Conservation (phyloP, 1,140 invertebrate genomes). For the Drosophila equinoxialis region DNA sequence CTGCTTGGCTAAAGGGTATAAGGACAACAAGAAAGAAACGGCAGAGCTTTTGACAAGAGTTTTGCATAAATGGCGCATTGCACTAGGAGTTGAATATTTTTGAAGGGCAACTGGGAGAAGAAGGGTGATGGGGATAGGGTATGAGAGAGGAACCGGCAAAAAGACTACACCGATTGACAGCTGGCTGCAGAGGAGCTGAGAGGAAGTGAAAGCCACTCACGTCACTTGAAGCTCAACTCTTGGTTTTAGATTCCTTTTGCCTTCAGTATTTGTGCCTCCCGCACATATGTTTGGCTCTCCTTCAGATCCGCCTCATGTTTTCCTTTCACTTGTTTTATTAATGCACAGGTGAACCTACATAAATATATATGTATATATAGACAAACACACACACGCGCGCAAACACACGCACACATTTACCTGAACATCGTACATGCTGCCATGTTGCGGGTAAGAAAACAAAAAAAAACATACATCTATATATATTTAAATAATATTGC, state of each 20-base stretch:
- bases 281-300: conserved; percentile 21
- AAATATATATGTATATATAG: background rate
- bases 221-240: conserved; percentile 50
- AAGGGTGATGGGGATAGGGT: background rate
- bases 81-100: conserved; percentile 13
- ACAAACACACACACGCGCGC: background rate
- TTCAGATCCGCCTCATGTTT: conserved; percentile 5
- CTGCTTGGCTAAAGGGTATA: background rate
- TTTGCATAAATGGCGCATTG: conserved; percentile 13
- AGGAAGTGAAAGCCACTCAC: conserved; percentile 34
- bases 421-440: background rate
- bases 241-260: conserved; percentile 40
- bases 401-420: background rate
- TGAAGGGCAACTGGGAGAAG: background rate
- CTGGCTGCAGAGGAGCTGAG: conserved; percentile 23
- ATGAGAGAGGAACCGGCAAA: background rate
- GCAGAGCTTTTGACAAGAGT: conserved; percentile 8
- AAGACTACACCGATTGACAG: background rate
- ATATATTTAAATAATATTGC: conserved; percentile 13
- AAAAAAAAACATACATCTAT: background rate
- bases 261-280: background rate
- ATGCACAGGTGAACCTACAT: conserved; percentile 7
- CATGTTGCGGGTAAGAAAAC: background rate
- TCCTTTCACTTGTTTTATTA: conserved; percentile 8
- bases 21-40: conserved; percentile 10